Base-by-base conservation (phyloP, 2,888 invertebrate genomes). In the Dioctria rufipes region DNA sequence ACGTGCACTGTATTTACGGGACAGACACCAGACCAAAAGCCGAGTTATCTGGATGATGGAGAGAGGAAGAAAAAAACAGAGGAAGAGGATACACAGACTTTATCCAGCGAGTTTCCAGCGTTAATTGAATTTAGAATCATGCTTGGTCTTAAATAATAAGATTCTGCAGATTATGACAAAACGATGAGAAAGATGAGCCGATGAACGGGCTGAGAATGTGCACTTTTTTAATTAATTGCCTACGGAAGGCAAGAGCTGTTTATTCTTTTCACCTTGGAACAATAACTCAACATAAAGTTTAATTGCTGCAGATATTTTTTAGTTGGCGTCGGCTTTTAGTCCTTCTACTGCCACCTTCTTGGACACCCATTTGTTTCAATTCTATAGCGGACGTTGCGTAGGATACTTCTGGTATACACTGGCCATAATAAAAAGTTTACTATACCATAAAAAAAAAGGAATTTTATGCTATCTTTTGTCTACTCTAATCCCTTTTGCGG, bases 91-190 rank as follows among this genome's bases (percentile, higher is more conserved):
- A 42, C 73, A 40, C 6, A 60, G 73, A 51, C 61, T 39, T 61
- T 61, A 61, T 61, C 61, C 61, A 39, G 61, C 37, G 39, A 42
- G 71, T 54, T 13, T 43, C 39, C n/a, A 42, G 25, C 60, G 40
- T 73, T 73, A 71, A 73, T 73, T 73, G 43, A 73, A 60, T 73
- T 73, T 58, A 73, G 63, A 77, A 63, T 77, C 51, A 46, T 8
- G 63, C 49, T 77, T 77, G 9, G n/a, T 49, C 63, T 39, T 77
- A 11, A 46, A 25, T 63, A 63, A 46, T 77, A 63, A 73, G 9
- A 63, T 49, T 77, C 37, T 77, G 39, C 40, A 63, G 61, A 61
- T 61, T 77, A 77, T 77, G 49, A 77, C 37, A 77, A 49, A 63
- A 63, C 51, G 46, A 43, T 6, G 4, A 61, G 2, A 75, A 61